Evolutionary conservation across 2,797 vertebrate genomes (phyloP).

Genomic region (Decapterus maruadsi): DNA sequence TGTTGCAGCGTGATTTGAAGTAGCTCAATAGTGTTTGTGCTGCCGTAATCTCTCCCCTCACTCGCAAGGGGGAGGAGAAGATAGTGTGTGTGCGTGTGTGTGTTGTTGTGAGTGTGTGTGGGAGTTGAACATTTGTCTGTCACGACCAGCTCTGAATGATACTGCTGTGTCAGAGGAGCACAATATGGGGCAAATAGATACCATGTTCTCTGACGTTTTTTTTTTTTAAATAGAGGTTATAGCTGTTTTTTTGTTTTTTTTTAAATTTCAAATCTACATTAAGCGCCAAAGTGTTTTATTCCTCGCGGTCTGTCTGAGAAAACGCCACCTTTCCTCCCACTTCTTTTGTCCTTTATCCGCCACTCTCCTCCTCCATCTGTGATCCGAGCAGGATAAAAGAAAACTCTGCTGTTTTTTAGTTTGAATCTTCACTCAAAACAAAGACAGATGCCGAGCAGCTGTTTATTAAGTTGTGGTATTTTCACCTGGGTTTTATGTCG

Average conservation of each 20-base stretch:
- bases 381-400: background rate
- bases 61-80: constrained; percentile 12
- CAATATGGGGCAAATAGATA: constrained; percentile 29
- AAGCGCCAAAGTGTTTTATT: background rate
- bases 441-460: no score
- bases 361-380: background rate
- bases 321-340: background rate
- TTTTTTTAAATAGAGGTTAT: background rate
- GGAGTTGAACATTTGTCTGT: constrained; percentile 53
- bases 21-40: constrained; percentile 66
- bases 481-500: background rate
- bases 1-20: constrained; percentile 57
- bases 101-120: constrained; percentile 21
- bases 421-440: background rate
- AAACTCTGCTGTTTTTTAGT: background rate
- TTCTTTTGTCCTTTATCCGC: background rate
- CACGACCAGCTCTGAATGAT: constrained; percentile 47
- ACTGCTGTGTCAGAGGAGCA: constrained; percentile 47
- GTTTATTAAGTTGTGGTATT: background rate
- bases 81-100: constrained; percentile 12
- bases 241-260: constrained; percentile 7
- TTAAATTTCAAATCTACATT: background rate
- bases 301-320: background rate
- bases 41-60: constrained; percentile 47
- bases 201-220: constrained; percentile 13